These are phyloP conservation scores for Megaustenia siamemsis DNA, from an alignment of 2,888 invertebrate species.

Conservation along the genomic window DNA sequence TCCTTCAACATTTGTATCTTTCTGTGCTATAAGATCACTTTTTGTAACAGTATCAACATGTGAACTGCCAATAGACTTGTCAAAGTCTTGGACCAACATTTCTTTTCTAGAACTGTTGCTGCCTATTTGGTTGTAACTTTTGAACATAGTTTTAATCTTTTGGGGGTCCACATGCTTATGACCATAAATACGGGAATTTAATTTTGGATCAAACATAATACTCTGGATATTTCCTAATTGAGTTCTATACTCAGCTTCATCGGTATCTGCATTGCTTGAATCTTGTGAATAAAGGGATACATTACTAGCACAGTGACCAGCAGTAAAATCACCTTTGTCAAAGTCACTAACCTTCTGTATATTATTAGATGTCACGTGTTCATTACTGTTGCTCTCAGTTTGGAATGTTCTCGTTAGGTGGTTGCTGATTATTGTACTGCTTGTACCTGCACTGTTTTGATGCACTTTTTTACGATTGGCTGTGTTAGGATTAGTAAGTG, in stretches of 20 bases:
- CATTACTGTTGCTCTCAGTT: background rate
- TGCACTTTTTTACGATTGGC: no score
- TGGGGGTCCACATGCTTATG: constrained; percentile 5
- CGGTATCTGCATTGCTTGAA: constrained; percentile 10
- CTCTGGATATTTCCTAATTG: constrained; percentile 45
- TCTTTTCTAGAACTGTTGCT: background rate
- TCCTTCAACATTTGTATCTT: background rate
- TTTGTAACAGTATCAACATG: background rate
- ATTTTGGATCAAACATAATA: constrained; percentile 41
- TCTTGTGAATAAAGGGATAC: background rate
- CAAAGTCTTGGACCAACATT: background rate
- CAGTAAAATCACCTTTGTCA: no score
- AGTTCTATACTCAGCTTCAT: constrained; percentile 43
- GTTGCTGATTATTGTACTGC: background rate
- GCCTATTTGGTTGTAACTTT: constrained; percentile 13
- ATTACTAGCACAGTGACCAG: background rate
- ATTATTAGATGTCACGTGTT: background rate
- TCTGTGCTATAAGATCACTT: background rate
- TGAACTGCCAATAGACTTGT: background rate
- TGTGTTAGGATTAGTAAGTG: background rate
- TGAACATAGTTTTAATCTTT: background rate
- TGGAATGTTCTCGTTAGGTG: background rate
- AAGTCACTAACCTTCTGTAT: background rate
- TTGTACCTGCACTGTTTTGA: background rate
- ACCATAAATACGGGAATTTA: background rate